phyloP scores from a whole-genome alignment of 2,113 vertebrate genomes.

The Menura novaehollandiae region DNA sequence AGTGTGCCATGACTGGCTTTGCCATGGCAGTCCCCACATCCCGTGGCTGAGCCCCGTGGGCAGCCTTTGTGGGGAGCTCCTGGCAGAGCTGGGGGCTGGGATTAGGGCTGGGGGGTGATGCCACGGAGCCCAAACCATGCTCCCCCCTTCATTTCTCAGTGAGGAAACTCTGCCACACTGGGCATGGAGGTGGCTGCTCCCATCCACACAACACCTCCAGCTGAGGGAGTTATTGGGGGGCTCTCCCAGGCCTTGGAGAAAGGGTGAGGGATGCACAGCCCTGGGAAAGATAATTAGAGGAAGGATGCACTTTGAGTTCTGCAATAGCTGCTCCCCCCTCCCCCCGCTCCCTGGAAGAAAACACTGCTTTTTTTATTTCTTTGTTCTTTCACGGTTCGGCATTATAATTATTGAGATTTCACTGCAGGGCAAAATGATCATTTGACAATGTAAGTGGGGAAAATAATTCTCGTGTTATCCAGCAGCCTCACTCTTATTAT shows the following conservation, averaged over 20 bases:
- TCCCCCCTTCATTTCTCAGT: rapidly evolving
- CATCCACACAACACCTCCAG: rapidly evolving
- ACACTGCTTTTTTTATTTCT: constrained; percentile 18
- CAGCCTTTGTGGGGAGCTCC: background rate
- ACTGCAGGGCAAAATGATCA: constrained; percentile 57
- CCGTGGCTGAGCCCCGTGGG: rapidly evolving
- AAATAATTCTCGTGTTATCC: constrained; percentile 28
- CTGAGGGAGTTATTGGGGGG: rapidly evolving
- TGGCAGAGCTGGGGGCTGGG: background rate
- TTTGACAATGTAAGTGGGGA: constrained; percentile 53
- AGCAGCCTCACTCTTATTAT: constrained; percentile 20
- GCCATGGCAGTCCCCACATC: rapidly evolving
- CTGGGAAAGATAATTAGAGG: background rate
- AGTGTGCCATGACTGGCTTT: rapidly evolving
- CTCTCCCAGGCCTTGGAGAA: rapidly evolving
- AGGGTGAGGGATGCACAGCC: background rate
- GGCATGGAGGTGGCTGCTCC: background rate
- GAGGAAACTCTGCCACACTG: rapidly evolving
- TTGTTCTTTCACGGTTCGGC: constrained; percentile 42
- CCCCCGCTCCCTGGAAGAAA: background rate
- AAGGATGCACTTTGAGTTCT: background rate
- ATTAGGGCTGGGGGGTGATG: background rate
- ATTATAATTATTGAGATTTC: constrained; percentile 60
- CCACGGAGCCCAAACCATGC: rapidly evolving
- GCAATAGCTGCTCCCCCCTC: background rate